These are phyloP conservation scores for Imbricaverruca yamaguchii DNA, from an alignment of 2,888 invertebrate genomes.

Conservation along the genomic window DNA sequence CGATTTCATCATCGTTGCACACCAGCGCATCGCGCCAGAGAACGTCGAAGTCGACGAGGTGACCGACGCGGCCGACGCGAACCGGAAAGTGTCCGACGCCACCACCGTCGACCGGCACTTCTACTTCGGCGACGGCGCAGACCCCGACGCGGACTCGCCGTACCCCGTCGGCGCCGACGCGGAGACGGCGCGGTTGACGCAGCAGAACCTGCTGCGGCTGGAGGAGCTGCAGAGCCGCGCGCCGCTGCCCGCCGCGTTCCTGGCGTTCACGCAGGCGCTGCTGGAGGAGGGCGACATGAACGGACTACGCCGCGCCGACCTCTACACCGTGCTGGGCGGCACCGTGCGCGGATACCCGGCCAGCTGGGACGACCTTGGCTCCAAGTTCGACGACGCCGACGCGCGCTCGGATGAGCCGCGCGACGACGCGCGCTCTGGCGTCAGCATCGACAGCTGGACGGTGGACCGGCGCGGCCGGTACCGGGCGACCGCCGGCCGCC, in stretches of 20 bases:
- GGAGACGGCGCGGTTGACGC: not conserved
- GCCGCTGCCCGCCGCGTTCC: not conserved
- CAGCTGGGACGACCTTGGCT: not conserved
- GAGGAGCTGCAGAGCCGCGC: not conserved
- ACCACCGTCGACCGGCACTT: slow-evolving; percentile 3
- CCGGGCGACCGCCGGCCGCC: not conserved
- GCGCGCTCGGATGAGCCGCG: not conserved
- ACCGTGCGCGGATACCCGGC: slow-evolving; percentile 11
- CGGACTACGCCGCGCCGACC: not conserved
- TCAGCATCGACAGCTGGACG: not conserved
- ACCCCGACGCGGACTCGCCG: not conserved
- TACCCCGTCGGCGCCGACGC: not conserved
- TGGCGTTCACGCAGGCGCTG: not conserved
- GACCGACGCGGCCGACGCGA: not conserved
- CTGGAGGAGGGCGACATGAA: not conserved
- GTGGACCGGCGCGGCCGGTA: not conserved
- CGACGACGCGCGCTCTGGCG: not conserved
- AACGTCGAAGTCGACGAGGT: not conserved
- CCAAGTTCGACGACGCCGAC: not conserved
- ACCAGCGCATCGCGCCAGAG: not conserved
- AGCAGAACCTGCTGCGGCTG: not conserved
- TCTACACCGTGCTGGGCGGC: slow-evolving; percentile 6
- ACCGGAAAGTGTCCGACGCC: not conserved
- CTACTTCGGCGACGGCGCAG: not conserved
- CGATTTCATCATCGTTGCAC: not conserved